A percentile compares a stretch with the other conserved stretches of the same genome.
These are phyloP conservation scores for Silurus glanis DNA, from an alignment of 2,113 vertebrate species.

Conservation along the genomic window DNA sequence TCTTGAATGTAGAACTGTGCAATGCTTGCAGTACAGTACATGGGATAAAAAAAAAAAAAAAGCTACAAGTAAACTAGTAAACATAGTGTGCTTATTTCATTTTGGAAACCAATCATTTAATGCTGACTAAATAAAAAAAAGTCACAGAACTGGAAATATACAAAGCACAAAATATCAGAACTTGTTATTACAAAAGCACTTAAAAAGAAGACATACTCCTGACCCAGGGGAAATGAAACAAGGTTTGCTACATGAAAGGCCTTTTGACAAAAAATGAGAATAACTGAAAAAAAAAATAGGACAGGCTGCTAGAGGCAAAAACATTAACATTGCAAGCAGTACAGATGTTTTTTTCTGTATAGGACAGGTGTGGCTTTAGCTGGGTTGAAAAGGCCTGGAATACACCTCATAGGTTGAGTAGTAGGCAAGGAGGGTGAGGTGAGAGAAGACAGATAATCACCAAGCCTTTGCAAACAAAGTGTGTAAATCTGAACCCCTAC, in stretches of 20 bases:
- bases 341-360: not conserved
- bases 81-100: not conserved
- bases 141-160: not conserved
- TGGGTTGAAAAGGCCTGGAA: constrained; percentile 1
- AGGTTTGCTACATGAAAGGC: not conserved
- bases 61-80: too few species aligned
- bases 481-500: not conserved
- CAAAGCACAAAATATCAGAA: not conserved
- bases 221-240: not conserved
- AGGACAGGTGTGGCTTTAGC: constrained; percentile 34
- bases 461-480: not conserved
- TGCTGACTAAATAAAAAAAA: not conserved
- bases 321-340: not conserved
- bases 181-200: not conserved
- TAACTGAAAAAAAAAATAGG: not conserved
- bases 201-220: not conserved
- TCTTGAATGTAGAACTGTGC: not conserved
- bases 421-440: not conserved
- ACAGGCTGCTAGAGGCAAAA: constrained; percentile 7
- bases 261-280: not conserved
- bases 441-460: constrained; percentile 11
- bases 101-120: not conserved
- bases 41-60: not conserved
- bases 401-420: not conserved
- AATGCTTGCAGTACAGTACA: not conserved